These are phyloP conservation scores for Eupithecia insigniata DNA, from an alignment of 2,888 invertebrate genomes.

Conservation along the genomic window DNA sequence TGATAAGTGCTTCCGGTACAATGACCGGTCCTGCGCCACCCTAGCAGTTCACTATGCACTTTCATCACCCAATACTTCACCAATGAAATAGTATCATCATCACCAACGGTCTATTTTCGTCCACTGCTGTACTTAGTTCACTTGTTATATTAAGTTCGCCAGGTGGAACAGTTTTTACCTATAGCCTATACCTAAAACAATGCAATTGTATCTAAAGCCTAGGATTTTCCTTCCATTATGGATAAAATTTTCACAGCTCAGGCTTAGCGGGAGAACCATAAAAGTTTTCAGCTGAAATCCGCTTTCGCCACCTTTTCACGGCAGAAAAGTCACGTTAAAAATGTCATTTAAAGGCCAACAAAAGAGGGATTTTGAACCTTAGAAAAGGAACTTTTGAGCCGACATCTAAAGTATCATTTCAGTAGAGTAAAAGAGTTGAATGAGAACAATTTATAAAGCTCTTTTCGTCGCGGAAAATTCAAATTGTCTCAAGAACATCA, in stretches of 20 bases:
- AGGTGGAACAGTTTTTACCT: too few relatives aligned
- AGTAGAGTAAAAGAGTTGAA: neutral
- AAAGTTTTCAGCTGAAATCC: constrained; percentile 5
- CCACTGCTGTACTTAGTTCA: too few relatives aligned
- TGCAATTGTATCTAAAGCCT: neutral
- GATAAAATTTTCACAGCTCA: neutral
- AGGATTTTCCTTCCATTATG: neutral
- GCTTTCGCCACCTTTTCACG: constrained; percentile 2
- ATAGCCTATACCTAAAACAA: too few relatives aligned
- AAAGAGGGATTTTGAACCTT: neutral
- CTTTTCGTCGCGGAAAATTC: neutral
- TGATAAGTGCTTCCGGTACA: too few relatives aligned
- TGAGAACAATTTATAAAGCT: constrained; percentile 1
- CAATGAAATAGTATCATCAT: too few relatives aligned
- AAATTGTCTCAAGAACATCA: neutral
- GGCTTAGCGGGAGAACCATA: neutral
- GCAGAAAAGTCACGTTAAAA: neutral
- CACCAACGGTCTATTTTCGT: too few relatives aligned
- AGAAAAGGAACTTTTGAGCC: neutral
- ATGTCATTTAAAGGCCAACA: neutral
- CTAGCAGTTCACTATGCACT: too few relatives aligned
- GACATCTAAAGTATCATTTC: neutral
- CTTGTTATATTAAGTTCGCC: too few relatives aligned
- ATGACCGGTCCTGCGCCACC: too few relatives aligned
- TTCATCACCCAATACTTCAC: too few relatives aligned